phyloP scores from a whole-genome alignment of 2,113 vertebrate species.

The Turdus rufiventris region DNA sequence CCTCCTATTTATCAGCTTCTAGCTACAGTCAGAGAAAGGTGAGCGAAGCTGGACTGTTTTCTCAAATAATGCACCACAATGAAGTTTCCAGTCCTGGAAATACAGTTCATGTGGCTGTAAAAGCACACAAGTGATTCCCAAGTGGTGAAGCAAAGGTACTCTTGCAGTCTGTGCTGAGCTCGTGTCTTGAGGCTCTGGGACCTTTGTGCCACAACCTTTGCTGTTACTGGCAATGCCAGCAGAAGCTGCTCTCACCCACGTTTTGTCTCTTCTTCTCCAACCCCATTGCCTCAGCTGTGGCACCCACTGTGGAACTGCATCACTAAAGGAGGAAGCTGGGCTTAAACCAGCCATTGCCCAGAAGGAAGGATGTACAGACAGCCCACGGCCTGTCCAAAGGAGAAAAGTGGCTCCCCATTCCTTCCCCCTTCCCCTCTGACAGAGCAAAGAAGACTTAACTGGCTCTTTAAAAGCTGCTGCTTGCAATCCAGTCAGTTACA shows the following conservation, averaged over 20 bases:
- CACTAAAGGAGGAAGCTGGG: accelerated
- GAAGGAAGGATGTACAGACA: neutral
- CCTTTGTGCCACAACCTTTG: neutral
- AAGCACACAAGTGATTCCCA: neutral
- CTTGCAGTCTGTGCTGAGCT: accelerated
- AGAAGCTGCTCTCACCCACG: neutral
- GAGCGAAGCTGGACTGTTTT: neutral
- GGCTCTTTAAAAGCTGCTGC: neutral
- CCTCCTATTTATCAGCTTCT: neutral
- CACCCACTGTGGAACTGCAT: neutral
- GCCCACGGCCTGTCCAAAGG: accelerated
- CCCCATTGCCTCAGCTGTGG: accelerated
- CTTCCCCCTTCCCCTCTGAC: neutral
- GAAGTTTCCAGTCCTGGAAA: neutral
- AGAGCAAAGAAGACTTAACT: neutral
- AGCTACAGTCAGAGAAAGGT: neutral
- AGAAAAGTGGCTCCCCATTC: accelerated
- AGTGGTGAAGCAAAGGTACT: neutral
- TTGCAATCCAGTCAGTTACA: neutral
- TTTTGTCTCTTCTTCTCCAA: accelerated
- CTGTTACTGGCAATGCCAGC: neutral
- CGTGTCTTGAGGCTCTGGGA: neutral
- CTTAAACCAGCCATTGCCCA: neutral
- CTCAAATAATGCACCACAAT: neutral
- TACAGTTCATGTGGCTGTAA: neutral